Evolutionary conservation across 2,797 vertebrate species (phyloP).

Genomic region (Hydrolagus colliei): DNA sequence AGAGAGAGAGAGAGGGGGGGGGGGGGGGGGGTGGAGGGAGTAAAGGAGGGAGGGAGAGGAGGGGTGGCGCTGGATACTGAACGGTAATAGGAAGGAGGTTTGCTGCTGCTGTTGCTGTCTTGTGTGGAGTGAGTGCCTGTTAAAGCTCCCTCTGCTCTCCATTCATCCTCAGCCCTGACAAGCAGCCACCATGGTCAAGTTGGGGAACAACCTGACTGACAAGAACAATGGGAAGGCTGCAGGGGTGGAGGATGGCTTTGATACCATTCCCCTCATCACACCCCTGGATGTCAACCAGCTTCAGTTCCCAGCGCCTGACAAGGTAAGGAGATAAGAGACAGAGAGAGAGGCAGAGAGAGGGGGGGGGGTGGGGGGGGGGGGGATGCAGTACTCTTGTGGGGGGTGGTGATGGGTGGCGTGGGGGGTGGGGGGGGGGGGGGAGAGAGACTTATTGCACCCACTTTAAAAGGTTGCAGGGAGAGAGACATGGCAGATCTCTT

Average conservation of each 20-base stretch:
- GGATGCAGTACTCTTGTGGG: not conserved
- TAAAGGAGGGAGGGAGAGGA: too few relatives aligned
- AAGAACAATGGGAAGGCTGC: conserved; percentile 72
- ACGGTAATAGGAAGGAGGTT: not conserved
- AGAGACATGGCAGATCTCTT: too few relatives aligned
- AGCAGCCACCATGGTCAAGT: conserved; percentile 79
- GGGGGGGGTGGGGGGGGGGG: too few relatives aligned
- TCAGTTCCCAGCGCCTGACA: conserved; percentile 83
- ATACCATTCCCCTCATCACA: conserved; percentile 90
- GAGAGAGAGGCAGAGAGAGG: too few relatives aligned
- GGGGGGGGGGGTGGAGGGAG: too few relatives aligned
- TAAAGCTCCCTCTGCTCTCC: not conserved
- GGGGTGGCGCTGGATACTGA: not conserved
- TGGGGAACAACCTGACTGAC: conserved; percentile 85
- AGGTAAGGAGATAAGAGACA: conserved; percentile 72
- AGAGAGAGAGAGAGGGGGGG: too few relatives aligned
- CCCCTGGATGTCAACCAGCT: conserved; percentile 88
- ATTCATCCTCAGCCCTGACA: not conserved
- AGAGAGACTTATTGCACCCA: not conserved
- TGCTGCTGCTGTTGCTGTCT: not conserved
- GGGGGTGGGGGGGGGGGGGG: not conserved
- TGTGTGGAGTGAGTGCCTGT: not conserved
- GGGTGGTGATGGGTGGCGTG: not conserved
- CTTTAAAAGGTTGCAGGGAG: not conserved
- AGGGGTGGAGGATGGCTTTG: conserved; percentile 81